Base-by-base conservation (phyloP, 1,140 invertebrate genomes). In the Drosophila kurseongensis region DNA sequence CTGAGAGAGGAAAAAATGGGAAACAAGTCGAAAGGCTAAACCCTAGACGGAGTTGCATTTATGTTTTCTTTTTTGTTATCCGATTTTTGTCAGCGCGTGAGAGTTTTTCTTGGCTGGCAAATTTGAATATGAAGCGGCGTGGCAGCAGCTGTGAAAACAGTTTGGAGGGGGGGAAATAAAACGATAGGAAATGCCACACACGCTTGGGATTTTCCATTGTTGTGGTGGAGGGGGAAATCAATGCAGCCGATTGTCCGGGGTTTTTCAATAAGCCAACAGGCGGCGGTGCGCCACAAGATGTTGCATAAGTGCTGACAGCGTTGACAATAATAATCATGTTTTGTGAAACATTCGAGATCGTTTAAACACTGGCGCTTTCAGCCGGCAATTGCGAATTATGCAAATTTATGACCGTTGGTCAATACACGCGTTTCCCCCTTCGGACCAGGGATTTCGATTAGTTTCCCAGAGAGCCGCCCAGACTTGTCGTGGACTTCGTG, bases 301-400 rank as follows among this genome's bases (percentile, higher is more conserved):
- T 85, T 85, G 82, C 82, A 81, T 75, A 85, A 81, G 54, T 63
- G 74, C 27, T 48, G 57, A 81, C 65, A 84, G 65, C 68, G 57
- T 44, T 65, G 59, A 80, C 63, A 84, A 71, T 58, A 78, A 71
- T 54, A 57, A 61, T 56, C 44, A 73, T 74, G 81, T 60, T 82
- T 81, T 84, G 73, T 74, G 47, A 68, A 65, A 77, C 65, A 80
- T 68, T 76, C 13, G 65, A 77, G 73, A 55, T 54, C 41, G 68
- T 51, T 75, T 69, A 50, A 63, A 69, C 54, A 54, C 48, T 65
- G 27, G 38, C 44, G 38, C 29, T 29, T 55, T 83, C 69, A 69
- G 67, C 55, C 62, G 57, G 60, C 68, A 86, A 86, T 85, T 78
- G 78, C 63, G 77, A 78, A 86, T 86, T 85, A 86, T 75, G 82